Conservation (phyloP, 1,140 invertebrate species). For the Micrasema minimum region DNA sequence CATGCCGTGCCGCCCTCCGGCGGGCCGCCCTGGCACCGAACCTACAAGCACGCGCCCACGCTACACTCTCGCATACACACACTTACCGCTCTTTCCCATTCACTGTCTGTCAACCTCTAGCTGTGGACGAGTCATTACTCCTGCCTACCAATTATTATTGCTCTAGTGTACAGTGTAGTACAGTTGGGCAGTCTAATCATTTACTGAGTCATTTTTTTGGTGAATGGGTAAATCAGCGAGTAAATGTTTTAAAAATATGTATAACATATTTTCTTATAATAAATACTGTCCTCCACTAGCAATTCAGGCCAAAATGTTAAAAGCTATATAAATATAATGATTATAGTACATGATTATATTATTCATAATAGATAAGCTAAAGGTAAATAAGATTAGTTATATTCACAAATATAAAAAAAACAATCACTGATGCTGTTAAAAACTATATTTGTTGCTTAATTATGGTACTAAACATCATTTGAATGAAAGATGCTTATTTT, state of each 20-base stretch:
- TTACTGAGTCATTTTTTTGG: too few relatives aligned
- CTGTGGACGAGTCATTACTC: too few relatives aligned
- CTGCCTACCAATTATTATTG: too few relatives aligned
- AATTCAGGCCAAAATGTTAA: constrained; percentile 22
- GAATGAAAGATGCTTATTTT: too few relatives aligned
- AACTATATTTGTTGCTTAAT: too few relatives aligned
- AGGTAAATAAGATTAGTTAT: neutral
- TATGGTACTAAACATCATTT: too few relatives aligned
- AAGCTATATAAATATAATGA: constrained; percentile 17
- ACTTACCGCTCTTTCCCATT: too few relatives aligned
- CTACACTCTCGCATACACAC: constrained; percentile 31
- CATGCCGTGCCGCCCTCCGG: constrained; percentile 76
- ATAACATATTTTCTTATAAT: constrained; percentile 14
- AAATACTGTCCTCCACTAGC: constrained; percentile 15
- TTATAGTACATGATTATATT: too few relatives aligned
- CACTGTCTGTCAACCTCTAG: too few relatives aligned
- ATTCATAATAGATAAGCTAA: neutral
- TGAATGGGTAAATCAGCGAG: neutral
- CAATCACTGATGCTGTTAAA: too few relatives aligned
- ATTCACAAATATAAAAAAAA: neutral
- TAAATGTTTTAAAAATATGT: neutral
- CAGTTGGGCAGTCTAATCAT: too few relatives aligned
- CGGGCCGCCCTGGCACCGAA: constrained; percentile 73
- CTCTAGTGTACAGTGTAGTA: too few relatives aligned
- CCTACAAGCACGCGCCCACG: constrained; percentile 67